phyloP scores from a whole-genome alignment of 2,113 vertebrate species.

The Mellivora capensis region DNA sequence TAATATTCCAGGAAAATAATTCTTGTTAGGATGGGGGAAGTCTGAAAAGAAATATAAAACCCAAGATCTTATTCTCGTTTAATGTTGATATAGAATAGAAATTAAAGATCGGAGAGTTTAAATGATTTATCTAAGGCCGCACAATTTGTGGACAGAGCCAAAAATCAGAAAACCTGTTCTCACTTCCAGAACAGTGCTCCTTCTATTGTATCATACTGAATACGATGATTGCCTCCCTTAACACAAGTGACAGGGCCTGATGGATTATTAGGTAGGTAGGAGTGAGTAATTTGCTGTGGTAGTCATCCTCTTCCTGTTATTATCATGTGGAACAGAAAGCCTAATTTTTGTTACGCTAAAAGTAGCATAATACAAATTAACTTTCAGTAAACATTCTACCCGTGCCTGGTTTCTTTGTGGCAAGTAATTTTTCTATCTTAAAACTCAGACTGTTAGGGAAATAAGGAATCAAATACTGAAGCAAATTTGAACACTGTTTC shows the following conservation, averaged over 20 bases:
- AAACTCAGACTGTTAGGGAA: background rate
- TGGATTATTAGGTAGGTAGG: background rate
- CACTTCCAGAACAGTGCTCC: background rate
- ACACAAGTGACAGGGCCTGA: background rate
- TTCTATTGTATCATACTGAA: background rate
- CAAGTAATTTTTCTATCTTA: slow-evolving; percentile 14
- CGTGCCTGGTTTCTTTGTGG: background rate
- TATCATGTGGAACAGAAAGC: background rate
- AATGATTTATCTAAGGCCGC: slow-evolving; percentile 6
- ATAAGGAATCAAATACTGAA: background rate
- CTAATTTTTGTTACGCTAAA: background rate
- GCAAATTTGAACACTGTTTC: slow-evolving; percentile 40
- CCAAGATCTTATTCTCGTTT: background rate
- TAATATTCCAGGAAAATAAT: background rate
- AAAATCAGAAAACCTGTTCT: background rate
- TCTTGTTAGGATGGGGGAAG: background rate
- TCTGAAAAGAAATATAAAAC: background rate
- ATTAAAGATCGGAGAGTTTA: background rate
- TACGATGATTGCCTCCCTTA: background rate
- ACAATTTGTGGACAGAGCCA: background rate
- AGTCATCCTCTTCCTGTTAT: background rate
- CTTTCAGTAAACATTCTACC: background rate
- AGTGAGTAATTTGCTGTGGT: background rate
- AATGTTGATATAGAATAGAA: background rate
- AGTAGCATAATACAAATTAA: slow-evolving; percentile 2